A percentile compares a stretch with the other conserved stretches of the same genome.
phyloP scores from a whole-genome alignment of 1,140 invertebrate species.

The Limonius californicus region DNA sequence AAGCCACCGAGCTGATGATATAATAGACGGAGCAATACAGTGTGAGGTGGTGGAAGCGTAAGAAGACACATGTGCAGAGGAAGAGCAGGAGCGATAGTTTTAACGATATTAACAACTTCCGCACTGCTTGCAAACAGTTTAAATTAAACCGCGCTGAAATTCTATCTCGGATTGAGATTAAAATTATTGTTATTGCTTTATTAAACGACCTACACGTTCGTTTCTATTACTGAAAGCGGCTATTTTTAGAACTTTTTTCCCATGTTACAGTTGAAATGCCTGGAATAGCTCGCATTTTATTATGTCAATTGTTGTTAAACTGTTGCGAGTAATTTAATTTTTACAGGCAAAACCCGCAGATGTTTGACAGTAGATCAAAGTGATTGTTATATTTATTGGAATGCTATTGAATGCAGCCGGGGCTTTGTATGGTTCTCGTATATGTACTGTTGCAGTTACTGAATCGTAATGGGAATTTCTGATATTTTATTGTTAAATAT shows the following conservation, averaged over 20 bases:
- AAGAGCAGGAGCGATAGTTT: slow-evolving; percentile 14
- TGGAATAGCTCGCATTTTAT: neutral
- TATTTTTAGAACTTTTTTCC: neutral
- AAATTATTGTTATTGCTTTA: slow-evolving; percentile 24
- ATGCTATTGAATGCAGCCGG: too few relatives aligned
- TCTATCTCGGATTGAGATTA: slow-evolving; percentile 21
- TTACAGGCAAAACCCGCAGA: neutral
- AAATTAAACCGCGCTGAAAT: slow-evolving; percentile 24
- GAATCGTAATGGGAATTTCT: too few relatives aligned
- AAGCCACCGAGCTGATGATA: neutral
- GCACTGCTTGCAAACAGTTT: slow-evolving; percentile 25
- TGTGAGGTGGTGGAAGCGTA: neutral
- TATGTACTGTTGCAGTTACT: too few relatives aligned
- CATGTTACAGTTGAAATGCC: too few relatives aligned
- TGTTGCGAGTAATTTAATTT: neutral
- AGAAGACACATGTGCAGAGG: slow-evolving; percentile 16
- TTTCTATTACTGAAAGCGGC: neutral
- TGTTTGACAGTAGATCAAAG: too few relatives aligned
- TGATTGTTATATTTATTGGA: too few relatives aligned
- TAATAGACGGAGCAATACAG: slow-evolving; percentile 2
- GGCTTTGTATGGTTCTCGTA: too few relatives aligned
- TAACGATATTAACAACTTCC: slow-evolving; percentile 27
- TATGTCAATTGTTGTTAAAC: neutral
- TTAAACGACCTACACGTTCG: slow-evolving; percentile 16
- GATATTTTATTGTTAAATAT: too few relatives aligned